Conservation (phyloP, 2,888 invertebrate species). For the Homarus gammarus region DNA sequence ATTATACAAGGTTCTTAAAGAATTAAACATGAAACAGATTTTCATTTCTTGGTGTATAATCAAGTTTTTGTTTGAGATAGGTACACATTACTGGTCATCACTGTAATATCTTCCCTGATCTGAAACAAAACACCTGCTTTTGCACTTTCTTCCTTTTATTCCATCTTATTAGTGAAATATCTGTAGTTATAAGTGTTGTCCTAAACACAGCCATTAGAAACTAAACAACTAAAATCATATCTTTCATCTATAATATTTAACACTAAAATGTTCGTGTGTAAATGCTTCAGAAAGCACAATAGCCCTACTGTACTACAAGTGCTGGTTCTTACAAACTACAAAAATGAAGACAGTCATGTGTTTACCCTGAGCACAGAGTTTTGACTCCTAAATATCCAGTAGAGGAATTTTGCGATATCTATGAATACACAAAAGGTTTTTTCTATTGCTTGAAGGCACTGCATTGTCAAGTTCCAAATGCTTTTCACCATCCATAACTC, state of each 20-base stretch:
- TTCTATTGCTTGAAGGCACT: not conserved
- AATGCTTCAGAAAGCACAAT: too few species aligned
- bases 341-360: not conserved
- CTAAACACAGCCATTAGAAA: too few species aligned
- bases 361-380: not conserved
- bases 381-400: not conserved
- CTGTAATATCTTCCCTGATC: too few species aligned
- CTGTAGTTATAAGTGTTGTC: too few species aligned
- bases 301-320: not conserved
- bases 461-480: not conserved
- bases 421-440: not conserved
- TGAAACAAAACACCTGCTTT: too few species aligned
- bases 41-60: slow-evolving; percentile 1
- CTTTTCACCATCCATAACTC: not conserved
- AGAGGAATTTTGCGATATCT: not conserved
- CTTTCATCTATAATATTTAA: too few species aligned
- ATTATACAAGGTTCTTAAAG: not conserved
- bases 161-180: too few species aligned
- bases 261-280: too few species aligned
- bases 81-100: too few species aligned
- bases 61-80: too few species aligned
- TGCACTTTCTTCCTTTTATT: too few species aligned
- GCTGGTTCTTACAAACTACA: not conserved
- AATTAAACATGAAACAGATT: not conserved
- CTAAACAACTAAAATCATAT: too few species aligned